A percentile compares a stretch with the other conserved stretches of the same genome.
phyloP scores from a whole-genome alignment of 2,888 invertebrate genomes.

The Anthrax anthrax region DNA sequence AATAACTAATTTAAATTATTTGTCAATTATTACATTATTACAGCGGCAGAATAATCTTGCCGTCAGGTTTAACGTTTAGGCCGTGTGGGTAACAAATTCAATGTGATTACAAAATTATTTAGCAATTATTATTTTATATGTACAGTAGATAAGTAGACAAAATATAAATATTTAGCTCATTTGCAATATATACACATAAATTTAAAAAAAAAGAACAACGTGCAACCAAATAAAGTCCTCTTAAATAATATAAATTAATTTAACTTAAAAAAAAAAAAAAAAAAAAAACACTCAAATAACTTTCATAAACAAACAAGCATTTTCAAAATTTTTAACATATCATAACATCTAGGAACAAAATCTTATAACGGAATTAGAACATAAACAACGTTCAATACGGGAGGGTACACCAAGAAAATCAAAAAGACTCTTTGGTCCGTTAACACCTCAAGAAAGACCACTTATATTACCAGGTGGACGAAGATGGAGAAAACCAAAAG shows the following conservation, averaged over 20 bases:
- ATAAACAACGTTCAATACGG: constrained; percentile 36
- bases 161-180: no score
- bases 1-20: neutral
- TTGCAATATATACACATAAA: no score
- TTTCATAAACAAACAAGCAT: no score
- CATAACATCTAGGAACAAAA: constrained; percentile 16
- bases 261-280: no score
- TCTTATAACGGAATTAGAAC: constrained; percentile 37
- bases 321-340: neutral
- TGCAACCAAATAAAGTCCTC: no score
- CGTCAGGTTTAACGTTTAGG: constrained; percentile 4
- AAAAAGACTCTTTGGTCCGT: constrained; percentile 40
- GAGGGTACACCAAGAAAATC: constrained; percentile 37
- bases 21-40: constrained; percentile 19
- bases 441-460: constrained; percentile 52
- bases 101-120: no score
- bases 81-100: neutral
- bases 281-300: no score
- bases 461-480: constrained; percentile 64
- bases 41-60: constrained; percentile 26
- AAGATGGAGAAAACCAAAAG: constrained; percentile 67
- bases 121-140: no score
- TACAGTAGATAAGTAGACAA: no score
- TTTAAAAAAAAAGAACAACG: no score
- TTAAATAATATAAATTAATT: no score